Evolutionary conservation across 2,797 vertebrate species (phyloP), one percentile per base, ranked within the genome.

Genomic region (Myotis myotis): DNA sequence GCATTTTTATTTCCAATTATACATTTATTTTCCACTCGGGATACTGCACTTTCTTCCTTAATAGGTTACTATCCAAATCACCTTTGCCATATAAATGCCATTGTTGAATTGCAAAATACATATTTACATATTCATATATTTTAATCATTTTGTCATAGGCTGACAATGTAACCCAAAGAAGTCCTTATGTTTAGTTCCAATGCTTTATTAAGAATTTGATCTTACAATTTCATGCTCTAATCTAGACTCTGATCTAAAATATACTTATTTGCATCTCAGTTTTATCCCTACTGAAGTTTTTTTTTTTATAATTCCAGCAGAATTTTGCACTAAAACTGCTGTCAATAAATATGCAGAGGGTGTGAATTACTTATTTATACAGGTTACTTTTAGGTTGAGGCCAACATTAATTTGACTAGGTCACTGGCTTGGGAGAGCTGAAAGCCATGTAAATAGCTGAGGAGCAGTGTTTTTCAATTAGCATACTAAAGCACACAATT

Each of bases 361-460:
- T 97, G 91, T 97, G 96, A 97, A 97, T 97, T 98, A 98, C 98
- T 98, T 98, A 98, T 97, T 98, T 97, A 95, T 91, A 96, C 87
- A 86, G 66, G 93, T 96, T 95, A 97, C 93, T 98, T 98, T 97
- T 96, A 98, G 97, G 97, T 96, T 97, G 86, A 89, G 96, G 86
- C 96, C 96, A 97, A 94, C 66, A 92, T 97, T 98, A 97, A 97
- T 98, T 97, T 98, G 87, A 72, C 76, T 96, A 93, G 96, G 96
- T 98, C 97, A 97, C 64, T 93, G 83, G 81, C 62, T 96, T 94
- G 97, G 97, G 96, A 93, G 84, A 95, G 88, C 96, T 97, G 97
- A 98, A 97, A 97, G 93, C 96, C 96, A 81, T 97, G 93, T 96
- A 97, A 98, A 98, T 97, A 98, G 81, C 95, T 97, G 53, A 10